Conservation (phyloP, 2,888 invertebrate genomes). For the Lagria hirta region DNA sequence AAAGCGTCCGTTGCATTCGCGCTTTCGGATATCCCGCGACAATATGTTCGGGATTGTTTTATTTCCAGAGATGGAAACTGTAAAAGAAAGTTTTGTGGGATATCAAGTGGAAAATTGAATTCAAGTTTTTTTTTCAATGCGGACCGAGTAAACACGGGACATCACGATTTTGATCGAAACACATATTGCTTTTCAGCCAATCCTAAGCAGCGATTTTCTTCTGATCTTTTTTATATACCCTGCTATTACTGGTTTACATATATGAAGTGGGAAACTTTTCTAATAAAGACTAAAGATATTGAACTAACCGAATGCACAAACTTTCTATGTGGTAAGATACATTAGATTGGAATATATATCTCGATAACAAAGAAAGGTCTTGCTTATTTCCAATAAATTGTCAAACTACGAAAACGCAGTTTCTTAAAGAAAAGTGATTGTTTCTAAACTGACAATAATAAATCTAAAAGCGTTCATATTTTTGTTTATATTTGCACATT, state of each 20-base stretch:
- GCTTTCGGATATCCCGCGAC: conserved; percentile 40
- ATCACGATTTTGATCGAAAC: conserved; percentile 25
- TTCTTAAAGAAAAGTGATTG: no score
- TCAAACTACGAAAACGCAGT: no score
- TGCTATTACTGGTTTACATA: conserved; percentile 20
- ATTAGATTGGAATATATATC: no score
- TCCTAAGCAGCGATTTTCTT: conserved; percentile 22
- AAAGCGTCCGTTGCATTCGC: conserved; percentile 10
- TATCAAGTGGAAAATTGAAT: conserved; percentile 51
- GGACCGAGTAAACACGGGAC: conserved; percentile 28
- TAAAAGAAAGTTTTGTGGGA: conserved; percentile 49
- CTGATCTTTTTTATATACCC: conserved; percentile 23
- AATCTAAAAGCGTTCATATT: no score
- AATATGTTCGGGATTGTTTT: conserved; percentile 50
- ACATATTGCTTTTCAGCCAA: conserved; percentile 23
- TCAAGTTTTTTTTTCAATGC: conserved; percentile 48
- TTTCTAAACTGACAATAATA: no score
- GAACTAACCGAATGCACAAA: no score
- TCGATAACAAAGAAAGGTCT: no score
- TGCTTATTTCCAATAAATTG: no score
- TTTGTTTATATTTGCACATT: no score
- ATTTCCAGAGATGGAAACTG: conserved; percentile 45
- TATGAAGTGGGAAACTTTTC: conserved; percentile 16
- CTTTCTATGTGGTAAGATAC: no score
- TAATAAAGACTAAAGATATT: no score